Evolutionary conservation across 2,888 invertebrate genomes (phyloP), one percentile per base, ranked within the genome.

Genomic region (Parnassius apollo): DNA sequence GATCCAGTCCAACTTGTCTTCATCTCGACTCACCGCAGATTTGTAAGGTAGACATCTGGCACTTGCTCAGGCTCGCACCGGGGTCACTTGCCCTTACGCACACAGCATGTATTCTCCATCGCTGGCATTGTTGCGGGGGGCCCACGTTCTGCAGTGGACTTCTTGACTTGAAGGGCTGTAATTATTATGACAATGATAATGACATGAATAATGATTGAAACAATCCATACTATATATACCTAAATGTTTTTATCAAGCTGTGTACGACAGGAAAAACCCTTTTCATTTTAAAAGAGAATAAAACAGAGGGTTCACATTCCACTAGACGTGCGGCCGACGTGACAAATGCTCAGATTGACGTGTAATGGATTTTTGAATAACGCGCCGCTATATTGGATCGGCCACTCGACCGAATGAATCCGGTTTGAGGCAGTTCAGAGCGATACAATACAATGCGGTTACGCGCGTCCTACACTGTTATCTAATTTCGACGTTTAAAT

Each of bases 351-450:
- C 59, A 59, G 59, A 56, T 56, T 46, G 56, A 46, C 56, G 46
- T 56, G 56, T 56, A 64, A 56, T 56, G 56, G 56, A 56, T 56
- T 48, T 45, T 56, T 56, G 56, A 48, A 46, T 48, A 70, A 76
- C 74, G 75, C 75, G 66, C 71, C 63, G 79, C 80, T 81, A 78
- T 81, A 75, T 84, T 82, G 81, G 78, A 75, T 71, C 67, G 72
- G 61, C 78, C 77, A 75, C 79, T 81, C 80, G 78, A 72, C 72
- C 67, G 71, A 71, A 73, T 75, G 69, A 64, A 78, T 68, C 74
- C 71, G 75, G 75, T 74, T 72, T 49, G 65, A 74, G 65, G 68
- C 73, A 69, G 65, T 64, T 61, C 49, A 62, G 62, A 66, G 67
- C 71, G 66, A 65, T 55, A 67, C 62, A 56, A 65, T 55, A 67